Base-by-base conservation (phyloP, 2,113 vertebrate genomes). In the Caranx melampygus region DNA sequence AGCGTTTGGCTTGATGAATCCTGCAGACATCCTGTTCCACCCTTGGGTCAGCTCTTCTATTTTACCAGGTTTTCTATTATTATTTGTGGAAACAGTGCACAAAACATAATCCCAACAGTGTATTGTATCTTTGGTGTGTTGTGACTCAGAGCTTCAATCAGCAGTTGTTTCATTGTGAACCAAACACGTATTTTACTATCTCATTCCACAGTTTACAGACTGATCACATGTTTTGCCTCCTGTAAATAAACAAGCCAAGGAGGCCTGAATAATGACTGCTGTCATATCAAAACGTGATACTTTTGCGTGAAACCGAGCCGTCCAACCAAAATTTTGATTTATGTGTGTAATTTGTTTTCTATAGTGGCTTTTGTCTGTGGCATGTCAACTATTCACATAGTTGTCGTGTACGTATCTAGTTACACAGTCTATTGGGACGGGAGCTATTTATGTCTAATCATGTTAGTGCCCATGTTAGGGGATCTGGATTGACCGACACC, bases 391-490 rank as follows among this genome's bases (percentile, higher is more conserved):
- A 90, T 90, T 78, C 77, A 6, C 74, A 72, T 83, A 76, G 82
- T 74, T 64, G 63, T 65, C 2, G 26, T 79, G 74, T 68, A 62
- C 57, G 84, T 90, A 72, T 93, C 88, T 47, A 44, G 89, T 92
- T 93, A 86, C 90, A 88, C 82, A 72, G 84, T 89, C 81, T 80
- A 90, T 89, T 77, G 86, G 87, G 83, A 85, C 83, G 59, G 85
- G 62, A 85, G 88, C 92, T 94, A 93, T 94, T 94, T 93, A 81
- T 85, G 90, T 92, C 91, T 90, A 89, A 92, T 92, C 92, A 87
- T 92, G 90, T 91, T 90, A 92, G 90, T 91, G 90, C 86, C 88
- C 93, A 92, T 93, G 91, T 94, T 92, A 89, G 93, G 92, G 89
- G 90, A 86, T 87, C 90, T 92, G 83, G 85, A 87, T 81, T 87